Conservation (phyloP, 2,888 invertebrate species). For the Cataglyphis cursor region DNA sequence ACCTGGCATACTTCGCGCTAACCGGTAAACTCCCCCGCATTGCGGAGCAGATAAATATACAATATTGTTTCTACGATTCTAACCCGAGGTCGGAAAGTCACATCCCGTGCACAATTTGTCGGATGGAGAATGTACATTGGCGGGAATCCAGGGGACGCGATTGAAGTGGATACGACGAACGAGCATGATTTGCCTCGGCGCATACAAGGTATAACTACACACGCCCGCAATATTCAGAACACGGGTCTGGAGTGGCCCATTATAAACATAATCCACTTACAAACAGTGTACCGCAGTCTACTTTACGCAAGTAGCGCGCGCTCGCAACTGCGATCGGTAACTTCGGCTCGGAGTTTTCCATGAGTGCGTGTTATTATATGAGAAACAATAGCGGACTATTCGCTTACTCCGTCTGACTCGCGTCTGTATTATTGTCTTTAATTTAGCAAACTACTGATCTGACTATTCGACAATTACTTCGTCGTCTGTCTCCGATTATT, state of each 20-base stretch:
- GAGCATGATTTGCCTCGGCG: conserved; percentile 44
- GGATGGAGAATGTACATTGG: conserved; percentile 45
- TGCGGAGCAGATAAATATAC: conserved; percentile 53
- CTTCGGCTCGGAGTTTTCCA: conserved; percentile 58
- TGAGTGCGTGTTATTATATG: conserved; percentile 57
- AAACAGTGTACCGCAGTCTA: conserved; percentile 59
- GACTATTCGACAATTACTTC: not conserved
- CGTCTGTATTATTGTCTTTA: conserved; percentile 6
- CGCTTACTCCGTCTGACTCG: conserved; percentile 7
- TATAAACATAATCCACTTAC: conserved; percentile 72
- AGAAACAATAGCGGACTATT: conserved; percentile 54
- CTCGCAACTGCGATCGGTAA: conserved; percentile 44
- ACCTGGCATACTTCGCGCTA: conserved; percentile 20
- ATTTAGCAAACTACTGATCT: conserved; percentile 12
- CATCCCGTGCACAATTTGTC: conserved; percentile 52
- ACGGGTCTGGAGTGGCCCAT: conserved; percentile 37
- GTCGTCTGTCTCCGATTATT: not conserved
- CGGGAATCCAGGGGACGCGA: conserved; percentile 50
- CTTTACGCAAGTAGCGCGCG: conserved; percentile 26
- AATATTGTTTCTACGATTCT: conserved; percentile 50
- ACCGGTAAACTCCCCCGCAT: conserved; percentile 42
- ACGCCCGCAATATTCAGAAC: conserved; percentile 64
- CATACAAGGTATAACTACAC: conserved; percentile 13
- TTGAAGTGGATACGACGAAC: conserved; percentile 41
- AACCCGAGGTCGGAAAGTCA: conserved; percentile 33